Evolutionary conservation across 2,113 vertebrate species (phyloP).

Genomic region (Synodontis membranacea): DNA sequence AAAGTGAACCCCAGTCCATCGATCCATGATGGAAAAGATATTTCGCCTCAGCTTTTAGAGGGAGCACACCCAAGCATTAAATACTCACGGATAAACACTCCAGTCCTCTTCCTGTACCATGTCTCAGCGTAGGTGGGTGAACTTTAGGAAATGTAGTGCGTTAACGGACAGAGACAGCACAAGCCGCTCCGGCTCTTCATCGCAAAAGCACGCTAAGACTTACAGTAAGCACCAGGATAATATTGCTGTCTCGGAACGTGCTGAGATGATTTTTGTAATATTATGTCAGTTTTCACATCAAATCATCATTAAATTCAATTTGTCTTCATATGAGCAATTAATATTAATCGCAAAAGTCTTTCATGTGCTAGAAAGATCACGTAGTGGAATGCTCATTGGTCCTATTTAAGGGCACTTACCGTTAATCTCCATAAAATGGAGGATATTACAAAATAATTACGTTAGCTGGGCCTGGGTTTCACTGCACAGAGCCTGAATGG

Average conservation of each 20-base stretch:
- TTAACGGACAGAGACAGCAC: neutral
- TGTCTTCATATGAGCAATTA: slow-evolving; percentile 16
- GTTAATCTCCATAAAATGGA: slow-evolving; percentile 33
- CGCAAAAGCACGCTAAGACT: neutral
- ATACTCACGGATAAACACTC: neutral
- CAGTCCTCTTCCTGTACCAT: neutral
- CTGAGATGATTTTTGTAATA: neutral
- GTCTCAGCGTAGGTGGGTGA: neutral
- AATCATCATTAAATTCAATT: slow-evolving; percentile 2
- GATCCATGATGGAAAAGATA: neutral
- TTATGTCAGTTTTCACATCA: neutral
- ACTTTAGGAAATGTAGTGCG: neutral
- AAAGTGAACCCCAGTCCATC: neutral
- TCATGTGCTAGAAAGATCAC: neutral
- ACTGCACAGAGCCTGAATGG: slow-evolving; percentile 1
- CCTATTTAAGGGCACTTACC: slow-evolving; percentile 23
- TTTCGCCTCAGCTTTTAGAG: neutral
- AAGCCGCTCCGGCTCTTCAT: neutral
- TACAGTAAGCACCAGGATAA: neutral
- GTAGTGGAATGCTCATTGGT: slow-evolving; percentile 3
- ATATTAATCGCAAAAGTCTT: neutral
- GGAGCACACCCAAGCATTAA: neutral
- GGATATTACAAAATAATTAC: slow-evolving; percentile 31
- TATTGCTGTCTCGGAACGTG: neutral
- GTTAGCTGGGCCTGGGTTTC: neutral